Percentiles rank a stretch among this genome's conserved stretches.
Evolutionary conservation across 2,888 invertebrate species (phyloP).

Genomic region (Argyra leucocephala): DNA sequence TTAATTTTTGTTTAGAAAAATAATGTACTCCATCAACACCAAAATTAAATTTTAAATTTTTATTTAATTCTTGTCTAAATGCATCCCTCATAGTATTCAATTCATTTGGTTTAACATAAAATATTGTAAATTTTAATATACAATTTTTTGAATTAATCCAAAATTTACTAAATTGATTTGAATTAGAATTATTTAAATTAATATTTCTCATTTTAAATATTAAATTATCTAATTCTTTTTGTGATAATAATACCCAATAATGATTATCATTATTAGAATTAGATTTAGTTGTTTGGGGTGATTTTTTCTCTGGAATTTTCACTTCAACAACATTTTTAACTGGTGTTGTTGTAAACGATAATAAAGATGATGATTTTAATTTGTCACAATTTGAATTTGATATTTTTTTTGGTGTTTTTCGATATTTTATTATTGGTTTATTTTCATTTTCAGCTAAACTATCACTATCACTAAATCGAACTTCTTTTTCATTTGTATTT

Average conservation of each 20-base stretch:
- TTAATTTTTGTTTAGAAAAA: neutral
- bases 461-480: neutral
- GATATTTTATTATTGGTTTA: neutral
- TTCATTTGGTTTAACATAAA: neutral
- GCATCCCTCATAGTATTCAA: neutral
- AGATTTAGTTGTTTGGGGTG: neutral
- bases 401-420: neutral
- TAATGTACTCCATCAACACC: neutral
- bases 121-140: neutral
- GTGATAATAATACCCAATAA: no score
- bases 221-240: no score
- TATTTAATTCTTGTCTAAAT: neutral
- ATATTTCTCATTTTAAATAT: no score
- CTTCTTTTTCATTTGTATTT: neutral
- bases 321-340: no score
- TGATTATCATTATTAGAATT: neutral
- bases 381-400: neutral
- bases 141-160: neutral
- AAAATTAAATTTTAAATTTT: neutral
- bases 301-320: neutral
- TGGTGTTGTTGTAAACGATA: neutral
- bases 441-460: neutral
- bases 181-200: no score
- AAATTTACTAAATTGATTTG: neutral
- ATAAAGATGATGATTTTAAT: neutral